phyloP scores from a whole-genome alignment of 2,888 invertebrate genomes.

The Watsonalla binaria region DNA sequence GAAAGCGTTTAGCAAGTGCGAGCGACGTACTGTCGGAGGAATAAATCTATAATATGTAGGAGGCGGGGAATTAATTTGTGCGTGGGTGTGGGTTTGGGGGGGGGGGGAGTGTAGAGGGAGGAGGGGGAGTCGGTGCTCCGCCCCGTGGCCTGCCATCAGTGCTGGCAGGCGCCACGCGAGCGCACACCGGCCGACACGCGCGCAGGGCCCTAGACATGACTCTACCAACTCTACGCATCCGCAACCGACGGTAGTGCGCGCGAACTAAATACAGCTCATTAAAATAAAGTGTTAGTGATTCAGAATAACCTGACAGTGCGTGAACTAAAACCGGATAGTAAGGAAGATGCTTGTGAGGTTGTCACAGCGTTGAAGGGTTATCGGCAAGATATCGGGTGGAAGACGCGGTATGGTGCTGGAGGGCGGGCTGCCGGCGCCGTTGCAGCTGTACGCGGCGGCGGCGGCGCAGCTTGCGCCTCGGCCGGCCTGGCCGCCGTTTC shows the following conservation, averaged over 20 bases:
- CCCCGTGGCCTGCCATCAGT: conserved; percentile 72
- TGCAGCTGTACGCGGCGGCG: conserved; percentile 84
- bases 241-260: conserved; percentile 17
- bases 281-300: conserved; percentile 18
- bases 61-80: conserved; percentile 73
- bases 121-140: conserved; percentile 52
- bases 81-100: conserved; percentile 42
- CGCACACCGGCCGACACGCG: conserved; percentile 22
- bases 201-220: conserved; percentile 20
- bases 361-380: conserved; percentile 37
- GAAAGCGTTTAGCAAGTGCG: conserved; percentile 61
- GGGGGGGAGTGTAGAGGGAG: neutral
- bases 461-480: conserved; percentile 79
- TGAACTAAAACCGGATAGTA: neutral
- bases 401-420: conserved; percentile 81
- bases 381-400: conserved; percentile 60
- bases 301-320: conserved; percentile 4
- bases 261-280: conserved; percentile 22
- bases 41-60: conserved; percentile 79
- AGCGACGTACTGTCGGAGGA: conserved; percentile 59
- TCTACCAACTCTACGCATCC: conserved; percentile 16
- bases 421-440: conserved; percentile 83
- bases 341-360: neutral
- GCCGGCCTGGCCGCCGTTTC: conserved; percentile 81
- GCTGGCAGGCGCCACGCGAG: conserved; percentile 46